These are phyloP conservation scores for Holotrichia oblita DNA, from an alignment of 1,140 invertebrate species.

Conservation along the genomic window DNA sequence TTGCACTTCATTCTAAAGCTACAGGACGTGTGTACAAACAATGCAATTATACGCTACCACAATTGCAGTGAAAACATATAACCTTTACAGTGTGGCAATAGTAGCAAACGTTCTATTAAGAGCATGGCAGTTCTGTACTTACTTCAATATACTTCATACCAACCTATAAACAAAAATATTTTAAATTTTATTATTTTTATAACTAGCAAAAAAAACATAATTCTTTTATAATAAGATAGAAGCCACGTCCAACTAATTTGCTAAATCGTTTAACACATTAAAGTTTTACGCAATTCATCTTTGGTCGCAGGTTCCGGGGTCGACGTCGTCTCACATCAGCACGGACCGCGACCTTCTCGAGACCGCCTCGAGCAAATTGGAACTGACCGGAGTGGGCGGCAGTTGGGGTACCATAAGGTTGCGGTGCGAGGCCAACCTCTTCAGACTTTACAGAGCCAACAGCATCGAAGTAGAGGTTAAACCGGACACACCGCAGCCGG, in stretches of 20 bases:
- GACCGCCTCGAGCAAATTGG: conserved; percentile 56
- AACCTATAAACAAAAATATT: too few species aligned
- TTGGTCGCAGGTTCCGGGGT: conserved; percentile 56
- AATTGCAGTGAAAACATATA: too few species aligned
- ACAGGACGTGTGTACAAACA: too few species aligned
- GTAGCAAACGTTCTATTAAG: too few species aligned
- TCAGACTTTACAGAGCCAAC: conserved; percentile 57
- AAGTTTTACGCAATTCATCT: conserved; percentile 11
- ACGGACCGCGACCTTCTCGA: conserved; percentile 50
- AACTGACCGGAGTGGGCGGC: conserved; percentile 57
- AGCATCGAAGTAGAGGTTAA: conserved; percentile 57
- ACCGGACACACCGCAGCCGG: conserved; percentile 56
- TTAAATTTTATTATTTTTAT: too few species aligned
- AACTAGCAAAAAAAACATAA: too few species aligned
- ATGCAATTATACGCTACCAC: too few species aligned
- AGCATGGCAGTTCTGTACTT: too few species aligned
- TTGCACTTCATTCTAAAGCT: too few species aligned
- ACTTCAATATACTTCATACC: too few species aligned
- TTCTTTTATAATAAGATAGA: too few species aligned
- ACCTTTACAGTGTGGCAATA: too few species aligned
- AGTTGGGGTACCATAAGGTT: conserved; percentile 57
- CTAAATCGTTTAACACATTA: conserved; percentile 1
- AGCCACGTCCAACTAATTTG: not conserved
- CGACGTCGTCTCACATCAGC: conserved; percentile 57
- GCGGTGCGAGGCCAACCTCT: conserved; percentile 56